Evolutionary conservation across 2,113 vertebrate species (phyloP), one percentile per base, ranked within the genome.

Genomic region (Spermophilus dauricus): DNA sequence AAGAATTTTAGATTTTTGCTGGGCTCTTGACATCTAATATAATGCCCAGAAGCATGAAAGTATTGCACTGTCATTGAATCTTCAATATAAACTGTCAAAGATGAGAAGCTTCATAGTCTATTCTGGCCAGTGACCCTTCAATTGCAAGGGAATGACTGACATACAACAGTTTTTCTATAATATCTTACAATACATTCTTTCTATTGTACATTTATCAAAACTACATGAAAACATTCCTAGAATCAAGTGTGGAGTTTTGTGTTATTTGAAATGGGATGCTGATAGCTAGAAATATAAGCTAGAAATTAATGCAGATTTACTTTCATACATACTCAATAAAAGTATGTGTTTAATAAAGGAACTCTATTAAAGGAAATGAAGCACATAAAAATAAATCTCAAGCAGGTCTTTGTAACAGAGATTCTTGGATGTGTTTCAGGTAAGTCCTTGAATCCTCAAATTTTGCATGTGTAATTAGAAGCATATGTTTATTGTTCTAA

Each of bases 51-150:
- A 63, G 8, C 30, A 37, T 39, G 53, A 86, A 12, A 58, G n/a
- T 26, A 89, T 37, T 91, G 67, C 86, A 37, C 26, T 85, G 51
- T 86, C 81, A 17, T 30, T 67, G 56, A 95, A 42, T 45, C 86
- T 91, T 95, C 78, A 94, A 34, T 75, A 89, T 77, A 85, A 93
- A 45, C 83, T 97, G 86, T 93, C 92, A 96, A 63, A 75, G 51
- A 89, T 56, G 78, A 89, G 86, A 89, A 61, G 18, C 22, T 97
- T 84, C n/a, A 30, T 94, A 89, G 34, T 28, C 32, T 67, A 77
- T 61, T 96, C 45, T n/a, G 56, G 7, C 9, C 73, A 75, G 53
- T 63, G 91, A 86, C 53, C 34, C 82, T 97, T 94, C 89, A 94
- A 17, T 51, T 93, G 34, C 26, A 91, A 2, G 14, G 22, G 48